These are phyloP conservation scores for Lepilemur ruficaudatus DNA, from an alignment of 2,797 vertebrate genomes.

Conservation along the genomic window DNA sequence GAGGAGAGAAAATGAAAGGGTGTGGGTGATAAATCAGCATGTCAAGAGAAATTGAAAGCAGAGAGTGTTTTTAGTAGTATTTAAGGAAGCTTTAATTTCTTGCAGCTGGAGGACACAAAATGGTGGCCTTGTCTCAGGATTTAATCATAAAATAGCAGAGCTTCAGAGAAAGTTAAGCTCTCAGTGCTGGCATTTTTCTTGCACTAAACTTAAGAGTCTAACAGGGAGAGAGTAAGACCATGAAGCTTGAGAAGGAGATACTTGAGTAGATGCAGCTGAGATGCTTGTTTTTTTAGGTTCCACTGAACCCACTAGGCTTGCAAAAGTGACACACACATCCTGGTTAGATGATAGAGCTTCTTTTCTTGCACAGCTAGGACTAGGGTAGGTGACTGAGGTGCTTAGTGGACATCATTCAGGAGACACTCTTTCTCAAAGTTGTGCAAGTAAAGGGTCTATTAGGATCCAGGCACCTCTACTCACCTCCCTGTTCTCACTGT, in stretches of 20 bases:
- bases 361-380: background rate
- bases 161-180: background rate
- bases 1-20: conserved; percentile 10
- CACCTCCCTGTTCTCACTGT: background rate
- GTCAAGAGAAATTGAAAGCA: conserved; percentile 7
- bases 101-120: conserved; percentile 21
- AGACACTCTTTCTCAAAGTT: background rate
- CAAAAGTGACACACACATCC: background rate
- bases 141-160: background rate
- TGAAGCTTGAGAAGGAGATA: background rate
- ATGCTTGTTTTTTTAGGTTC: background rate
- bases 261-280: background rate
- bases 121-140: background rate
- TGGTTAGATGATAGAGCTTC: no score
- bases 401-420: background rate
- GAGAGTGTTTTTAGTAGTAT: conserved; percentile 13
- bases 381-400: background rate
- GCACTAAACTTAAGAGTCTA: background rate
- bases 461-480: background rate
- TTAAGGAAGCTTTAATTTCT: conserved; percentile 53
- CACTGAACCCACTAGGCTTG: accelerated
- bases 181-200: background rate
- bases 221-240: background rate
- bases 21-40: background rate
- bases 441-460: background rate